Evolutionary conservation across 1,140 invertebrate genomes (phyloP).

Genomic region (Drosophila nikananu): DNA sequence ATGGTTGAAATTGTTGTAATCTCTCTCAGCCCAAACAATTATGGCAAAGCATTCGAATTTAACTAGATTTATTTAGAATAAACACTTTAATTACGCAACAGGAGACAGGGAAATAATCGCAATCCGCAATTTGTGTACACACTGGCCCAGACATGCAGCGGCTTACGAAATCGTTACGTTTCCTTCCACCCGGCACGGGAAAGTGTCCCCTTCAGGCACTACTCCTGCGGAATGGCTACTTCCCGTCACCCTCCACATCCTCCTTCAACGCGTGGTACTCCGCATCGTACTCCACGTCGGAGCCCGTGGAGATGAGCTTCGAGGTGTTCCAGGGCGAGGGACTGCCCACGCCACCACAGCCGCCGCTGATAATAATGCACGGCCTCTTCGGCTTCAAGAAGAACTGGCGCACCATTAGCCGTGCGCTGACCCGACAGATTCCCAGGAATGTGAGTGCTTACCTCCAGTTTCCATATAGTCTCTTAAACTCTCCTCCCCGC

Average conservation of each 20-base stretch:
- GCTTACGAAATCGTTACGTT: slow-evolving; percentile 42
- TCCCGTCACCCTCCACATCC: no score
- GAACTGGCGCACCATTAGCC: slow-evolving; percentile 94
- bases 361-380: slow-evolving; percentile 93
- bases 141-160: slow-evolving; percentile 31
- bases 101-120: not conserved
- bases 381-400: slow-evolving; percentile 94
- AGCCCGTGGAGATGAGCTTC: slow-evolving; percentile 42
- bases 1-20: no score
- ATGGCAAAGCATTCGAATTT: slow-evolving; percentile 6
- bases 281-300: slow-evolving; percentile 10
- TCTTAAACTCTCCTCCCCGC: not conserved
- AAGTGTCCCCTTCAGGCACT: not conserved
- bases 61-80: not conserved
- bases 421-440: slow-evolving; percentile 88
- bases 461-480: not conserved
- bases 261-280: not conserved
- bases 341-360: slow-evolving; percentile 9
- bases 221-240: not conserved
- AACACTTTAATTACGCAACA: slow-evolving; percentile 18
- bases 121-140: slow-evolving; percentile 18
- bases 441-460: slow-evolving; percentile 86
- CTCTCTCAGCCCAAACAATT: not conserved
- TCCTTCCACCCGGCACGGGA: not conserved
- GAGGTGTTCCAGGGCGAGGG: slow-evolving; percentile 39